phyloP scores from a whole-genome alignment of 2,888 invertebrate genomes.

The Ectobius pallidus region DNA sequence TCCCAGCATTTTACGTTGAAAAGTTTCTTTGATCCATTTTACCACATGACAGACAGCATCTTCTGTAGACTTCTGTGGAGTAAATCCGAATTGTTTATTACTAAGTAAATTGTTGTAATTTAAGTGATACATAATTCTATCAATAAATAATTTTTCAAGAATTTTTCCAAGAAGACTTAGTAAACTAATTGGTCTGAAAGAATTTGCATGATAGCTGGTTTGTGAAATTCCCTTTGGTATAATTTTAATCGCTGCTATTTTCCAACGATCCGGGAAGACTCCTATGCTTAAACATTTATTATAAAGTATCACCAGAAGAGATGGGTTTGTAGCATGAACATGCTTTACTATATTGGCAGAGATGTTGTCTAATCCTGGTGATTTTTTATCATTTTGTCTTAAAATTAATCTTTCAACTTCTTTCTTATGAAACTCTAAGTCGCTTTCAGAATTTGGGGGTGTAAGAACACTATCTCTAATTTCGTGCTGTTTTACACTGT shows the following conservation, averaged over 20 bases:
- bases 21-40: neutral
- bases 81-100: neutral
- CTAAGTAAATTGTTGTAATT: neutral
- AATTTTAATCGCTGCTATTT: neutral
- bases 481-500: neutral
- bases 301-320: no score
- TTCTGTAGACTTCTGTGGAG: neutral
- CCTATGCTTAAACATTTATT: neutral
- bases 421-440: neutral
- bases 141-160: neutral
- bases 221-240: neutral
- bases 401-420: neutral
- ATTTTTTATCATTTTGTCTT: neutral
- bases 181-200: neutral
- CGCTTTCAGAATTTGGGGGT: neutral
- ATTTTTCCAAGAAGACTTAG: neutral
- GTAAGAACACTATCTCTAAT: neutral
- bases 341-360: neutral
- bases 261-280: neutral
- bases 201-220: neutral
- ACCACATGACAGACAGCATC: neutral
- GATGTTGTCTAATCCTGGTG: neutral
- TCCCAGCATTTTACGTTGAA: neutral
- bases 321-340: neutral
- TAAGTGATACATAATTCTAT: neutral